Evolutionary conservation across 2,797 vertebrate species (phyloP).

Genomic region (Cichlasoma orientale): DNA sequence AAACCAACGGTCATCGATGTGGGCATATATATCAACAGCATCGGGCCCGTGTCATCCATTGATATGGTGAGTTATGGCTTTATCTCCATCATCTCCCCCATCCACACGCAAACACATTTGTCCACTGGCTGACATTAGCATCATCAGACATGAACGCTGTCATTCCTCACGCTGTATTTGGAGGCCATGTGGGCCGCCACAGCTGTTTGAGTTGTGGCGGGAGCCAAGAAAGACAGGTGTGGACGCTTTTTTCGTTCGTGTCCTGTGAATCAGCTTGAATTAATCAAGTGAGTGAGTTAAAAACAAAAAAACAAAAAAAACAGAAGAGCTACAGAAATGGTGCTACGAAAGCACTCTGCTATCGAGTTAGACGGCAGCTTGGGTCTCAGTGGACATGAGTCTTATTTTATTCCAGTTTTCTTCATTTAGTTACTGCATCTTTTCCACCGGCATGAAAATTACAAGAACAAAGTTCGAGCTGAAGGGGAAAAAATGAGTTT

Average conservation of each 20-base stretch:
- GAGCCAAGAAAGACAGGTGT: constrained; percentile 50
- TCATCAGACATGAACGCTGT: constrained; percentile 20
- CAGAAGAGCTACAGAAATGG: not conserved
- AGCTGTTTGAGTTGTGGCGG: constrained; percentile 9
- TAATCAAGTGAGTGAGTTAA: constrained; percentile 38
- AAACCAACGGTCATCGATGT: constrained; percentile 95
- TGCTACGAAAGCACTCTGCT: constrained; percentile 9
- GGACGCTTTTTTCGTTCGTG: constrained; percentile 13
- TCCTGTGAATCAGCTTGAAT: constrained; percentile 36
- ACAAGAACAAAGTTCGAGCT: not conserved
- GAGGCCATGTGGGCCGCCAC: constrained; percentile 6
- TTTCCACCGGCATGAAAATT: not conserved
- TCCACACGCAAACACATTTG: not conserved
- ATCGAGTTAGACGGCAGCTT: constrained; percentile 7
- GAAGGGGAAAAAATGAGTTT: not conserved
- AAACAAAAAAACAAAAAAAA: not conserved
- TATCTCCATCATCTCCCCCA: not conserved
- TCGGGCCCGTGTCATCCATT: constrained; percentile 97
- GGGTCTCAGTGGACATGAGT: not conserved
- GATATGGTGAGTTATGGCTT: constrained; percentile 91
- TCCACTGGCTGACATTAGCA: not conserved
- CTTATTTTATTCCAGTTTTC: not conserved
- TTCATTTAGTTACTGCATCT: constrained; percentile 1
- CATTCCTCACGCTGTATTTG: constrained; percentile 23
- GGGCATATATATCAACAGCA: constrained; percentile 97